Percentiles rank a stretch among this genome's conserved stretches.
Evolutionary conservation across 2,797 vertebrate species (phyloP).

Genomic region (Melanotaenia trifasciata): DNA sequence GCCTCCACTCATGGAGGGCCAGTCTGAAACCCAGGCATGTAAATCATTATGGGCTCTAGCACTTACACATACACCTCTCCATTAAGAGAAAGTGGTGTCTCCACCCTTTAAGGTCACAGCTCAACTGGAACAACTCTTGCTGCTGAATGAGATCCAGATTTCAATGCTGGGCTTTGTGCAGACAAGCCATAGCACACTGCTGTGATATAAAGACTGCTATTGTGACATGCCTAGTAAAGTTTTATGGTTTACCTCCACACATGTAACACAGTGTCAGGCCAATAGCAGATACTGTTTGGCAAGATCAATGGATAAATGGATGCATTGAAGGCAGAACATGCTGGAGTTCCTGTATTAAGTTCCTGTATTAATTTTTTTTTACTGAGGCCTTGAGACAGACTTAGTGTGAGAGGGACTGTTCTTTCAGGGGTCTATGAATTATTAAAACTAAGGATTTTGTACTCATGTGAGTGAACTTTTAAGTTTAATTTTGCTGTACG

Average conservation of each 20-base stretch:
- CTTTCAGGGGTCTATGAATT: conserved; percentile 12
- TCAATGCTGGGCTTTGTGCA: conserved; percentile 75
- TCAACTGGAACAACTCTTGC: conserved; percentile 63
- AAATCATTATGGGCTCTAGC: conserved; percentile 51
- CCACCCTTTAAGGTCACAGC: conserved; percentile 73
- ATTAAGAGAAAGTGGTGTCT: conserved; percentile 70
- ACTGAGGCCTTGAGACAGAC: conserved; percentile 34
- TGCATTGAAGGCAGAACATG: conserved; percentile 59
- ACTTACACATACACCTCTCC: conserved; percentile 46
- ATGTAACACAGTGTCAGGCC: conserved; percentile 45
- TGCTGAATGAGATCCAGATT: conserved; percentile 71
- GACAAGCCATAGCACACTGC: conserved; percentile 44
- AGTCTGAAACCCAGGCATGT: conserved; percentile 49
- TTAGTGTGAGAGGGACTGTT: conserved; percentile 29
- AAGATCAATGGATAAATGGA: conserved; percentile 71
- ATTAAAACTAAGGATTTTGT: conserved; percentile 10
- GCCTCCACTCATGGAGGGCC: conserved; percentile 32
- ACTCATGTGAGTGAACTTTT: conserved; percentile 3
- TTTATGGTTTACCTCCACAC: conserved; percentile 66
- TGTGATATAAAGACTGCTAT: conserved; percentile 74
- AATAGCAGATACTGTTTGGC: conserved; percentile 35
- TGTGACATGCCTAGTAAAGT: conserved; percentile 71
- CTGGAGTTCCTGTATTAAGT: conserved; percentile 34
- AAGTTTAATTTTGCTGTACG: not conserved
- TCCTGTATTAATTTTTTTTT: conserved; percentile 15